Evolutionary conservation across 2,888 invertebrate species (phyloP).

Genomic region (Ochropleura plecta): DNA sequence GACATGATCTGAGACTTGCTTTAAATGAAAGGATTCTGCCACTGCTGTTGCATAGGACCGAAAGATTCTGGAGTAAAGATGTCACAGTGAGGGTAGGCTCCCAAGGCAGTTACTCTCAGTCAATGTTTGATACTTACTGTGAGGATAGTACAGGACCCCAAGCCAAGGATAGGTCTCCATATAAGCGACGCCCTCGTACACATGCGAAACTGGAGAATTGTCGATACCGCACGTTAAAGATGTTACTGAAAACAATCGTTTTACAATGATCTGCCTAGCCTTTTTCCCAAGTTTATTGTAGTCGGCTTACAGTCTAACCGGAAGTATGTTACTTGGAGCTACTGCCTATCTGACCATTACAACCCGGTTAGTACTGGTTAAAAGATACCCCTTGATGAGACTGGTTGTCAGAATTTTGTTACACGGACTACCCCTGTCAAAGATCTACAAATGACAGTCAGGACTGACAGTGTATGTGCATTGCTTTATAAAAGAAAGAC

Average conservation of each 20-base stretch:
- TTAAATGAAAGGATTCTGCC: background rate
- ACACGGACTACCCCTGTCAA: no score
- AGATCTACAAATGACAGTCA: no score
- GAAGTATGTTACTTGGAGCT: no score
- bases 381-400: no score
- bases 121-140: conserved; percentile 60
- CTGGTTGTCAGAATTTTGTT: no score
- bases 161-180: conserved; percentile 76
- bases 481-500: no score
- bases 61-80: background rate
- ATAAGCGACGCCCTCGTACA: conserved; percentile 63
- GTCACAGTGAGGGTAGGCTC: background rate
- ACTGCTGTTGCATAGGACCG: background rate
- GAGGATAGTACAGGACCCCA: conserved; percentile 69
- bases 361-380: no score
- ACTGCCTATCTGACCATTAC: no score
- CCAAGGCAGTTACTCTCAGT: background rate
- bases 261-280: no score
- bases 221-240: conserved; percentile 68
- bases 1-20: background rate
- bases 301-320: no score
- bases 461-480: no score
- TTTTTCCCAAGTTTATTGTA: no score
- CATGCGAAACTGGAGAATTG: conserved; percentile 55
- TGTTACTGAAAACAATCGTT: conserved; percentile 26